Evolutionary conservation across 2,797 vertebrate species (phyloP), one percentile per base, ranked within the genome.

Genomic region (Bradypus variegatus): DNA sequence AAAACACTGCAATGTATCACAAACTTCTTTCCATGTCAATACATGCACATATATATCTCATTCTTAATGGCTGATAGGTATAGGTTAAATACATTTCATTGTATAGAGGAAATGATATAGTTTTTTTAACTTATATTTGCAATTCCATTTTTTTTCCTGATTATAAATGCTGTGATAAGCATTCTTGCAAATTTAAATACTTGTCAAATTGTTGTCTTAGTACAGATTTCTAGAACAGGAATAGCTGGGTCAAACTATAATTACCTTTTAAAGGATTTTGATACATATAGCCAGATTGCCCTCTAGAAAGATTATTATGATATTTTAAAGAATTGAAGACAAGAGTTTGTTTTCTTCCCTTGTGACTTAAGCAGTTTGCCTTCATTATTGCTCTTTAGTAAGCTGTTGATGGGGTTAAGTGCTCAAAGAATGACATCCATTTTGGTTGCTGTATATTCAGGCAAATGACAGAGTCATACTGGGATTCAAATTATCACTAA

Each of bases 191-290:
- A 6, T 83, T 92, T 75, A 86, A 89, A 87, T 29, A 82, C n/a
- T 82, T 70, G 29, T 69, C 72, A 80, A 8, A 10, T 79, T 89
- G 25, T 89, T 78, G 82, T 94, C 83, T 92, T 82, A 55, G 81
- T 38, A 83, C 33, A 82, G 16, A 91, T 91, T 82, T 92, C 58
- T 89, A 75, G 50, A 88, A 13, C 75, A 91, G 55, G 33, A 88
- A 31, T 88, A 88, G 16, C 10, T 53, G n/a, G 38, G 8, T 82
- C 62, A 91, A 45, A 83, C 48, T 58, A 48, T n/a, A 70, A 77
- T 92, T 94, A 55, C 31, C 55, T 91, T 85, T 90, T 76, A 83
- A 88, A 79, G 16, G 12, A 38, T 89, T 85, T 94, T 72, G 31
- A 25, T 50, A 29, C 58, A 5, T 70, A 10, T 78, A 85, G 21